Base-by-base conservation (phyloP, 2,888 invertebrate genomes). In the Lissocephala sabroskyi region DNA sequence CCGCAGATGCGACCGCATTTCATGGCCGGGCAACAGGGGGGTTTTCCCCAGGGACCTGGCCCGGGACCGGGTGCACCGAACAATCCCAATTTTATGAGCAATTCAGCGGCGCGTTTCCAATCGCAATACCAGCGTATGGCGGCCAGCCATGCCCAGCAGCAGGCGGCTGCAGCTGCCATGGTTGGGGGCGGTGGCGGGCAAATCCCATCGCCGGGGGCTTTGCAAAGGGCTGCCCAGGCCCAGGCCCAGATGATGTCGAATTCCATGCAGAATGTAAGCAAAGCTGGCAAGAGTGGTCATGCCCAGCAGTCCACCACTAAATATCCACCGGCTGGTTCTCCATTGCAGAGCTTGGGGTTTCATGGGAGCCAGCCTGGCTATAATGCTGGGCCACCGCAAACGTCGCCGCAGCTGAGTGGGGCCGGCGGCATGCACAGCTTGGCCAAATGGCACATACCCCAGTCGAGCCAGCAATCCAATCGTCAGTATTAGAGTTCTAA, bases 391-490 rank as follows among this genome's bases (percentile, higher is more conserved):
- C 88, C 78, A 83, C 87, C 59, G 79, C 81, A 81, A 56, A 78
- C 80, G 14, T 81, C 81, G 50, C 79, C 79, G 41, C 83, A 82
- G 62, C 65, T 87, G 56, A n/a, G n/a, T n/a, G n/a, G n/a, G n/a
- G 74, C 70, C 49, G 67, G 62, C 53, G 65, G 71, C 42, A 80
- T 83, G 75, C 75, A 78, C 37, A 70, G 73, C 47, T 76, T 82
- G 59, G 88, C 89, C 75, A 91, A 91, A 80, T 93, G 93, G 92
- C 93, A 93, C 84, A 92, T 91, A 67, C 93, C 83, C 52, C 85
- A 85, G 71, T 84, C 84, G 39, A 84, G 81, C 49, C 84, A 83
- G 62, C 82, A 84, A 66, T 77, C 81, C 57, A 85, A 86, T 75
- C 87, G 87, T 87, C 46, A 78, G 65, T 57, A n/a, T n/a, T n/a